These are phyloP conservation scores for Phalanger gymnotis DNA, from an alignment of 2,797 vertebrate species.

Conservation along the genomic window DNA sequence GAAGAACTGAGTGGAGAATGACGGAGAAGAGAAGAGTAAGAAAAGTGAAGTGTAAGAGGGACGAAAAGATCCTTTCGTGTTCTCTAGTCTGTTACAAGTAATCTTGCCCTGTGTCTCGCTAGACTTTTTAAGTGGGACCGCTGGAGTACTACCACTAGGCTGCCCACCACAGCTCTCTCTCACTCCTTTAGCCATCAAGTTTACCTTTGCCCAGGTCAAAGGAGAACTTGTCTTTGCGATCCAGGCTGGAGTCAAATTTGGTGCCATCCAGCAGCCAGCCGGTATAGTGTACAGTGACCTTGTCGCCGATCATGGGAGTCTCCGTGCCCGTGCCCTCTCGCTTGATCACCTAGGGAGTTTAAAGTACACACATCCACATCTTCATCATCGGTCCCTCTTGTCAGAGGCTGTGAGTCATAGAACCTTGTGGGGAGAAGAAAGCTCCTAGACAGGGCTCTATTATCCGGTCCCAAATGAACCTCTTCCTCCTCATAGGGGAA, in stretches of 20 bases:
- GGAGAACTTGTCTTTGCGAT: conserved; percentile 93
- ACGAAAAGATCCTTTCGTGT: not conserved
- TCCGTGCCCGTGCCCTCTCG: conserved; percentile 92
- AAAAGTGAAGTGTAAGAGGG: not conserved
- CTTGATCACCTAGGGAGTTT: conserved; percentile 90
- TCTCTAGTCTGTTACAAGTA: not conserved
- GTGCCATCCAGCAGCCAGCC: conserved; percentile 95
- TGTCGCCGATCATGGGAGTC: conserved; percentile 95
- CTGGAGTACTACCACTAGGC: not conserved
- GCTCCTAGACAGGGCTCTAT: not conserved
- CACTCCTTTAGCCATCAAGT: conserved; percentile 19
- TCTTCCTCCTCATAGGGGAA: not conserved
- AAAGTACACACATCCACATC: not conserved
- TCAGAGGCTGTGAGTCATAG: not conserved
- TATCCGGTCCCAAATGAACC: no score
- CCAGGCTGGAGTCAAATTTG: conserved; percentile 96
- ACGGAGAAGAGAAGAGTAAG: not conserved
- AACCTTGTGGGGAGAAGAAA: not conserved
- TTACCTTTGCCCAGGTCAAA: conserved; percentile 98
- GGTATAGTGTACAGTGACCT: conserved; percentile 96
- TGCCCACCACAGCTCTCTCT: not conserved
- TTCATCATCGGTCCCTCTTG: not conserved
- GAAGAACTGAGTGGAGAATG: not conserved
- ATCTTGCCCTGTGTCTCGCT: not conserved
- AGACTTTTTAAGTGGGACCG: not conserved